A percentile compares a stretch with the other conserved stretches of the same genome.
These are phyloP conservation scores for Halichoerus grypus DNA, from an alignment of 2,113 vertebrate species.

Conservation along the genomic window DNA sequence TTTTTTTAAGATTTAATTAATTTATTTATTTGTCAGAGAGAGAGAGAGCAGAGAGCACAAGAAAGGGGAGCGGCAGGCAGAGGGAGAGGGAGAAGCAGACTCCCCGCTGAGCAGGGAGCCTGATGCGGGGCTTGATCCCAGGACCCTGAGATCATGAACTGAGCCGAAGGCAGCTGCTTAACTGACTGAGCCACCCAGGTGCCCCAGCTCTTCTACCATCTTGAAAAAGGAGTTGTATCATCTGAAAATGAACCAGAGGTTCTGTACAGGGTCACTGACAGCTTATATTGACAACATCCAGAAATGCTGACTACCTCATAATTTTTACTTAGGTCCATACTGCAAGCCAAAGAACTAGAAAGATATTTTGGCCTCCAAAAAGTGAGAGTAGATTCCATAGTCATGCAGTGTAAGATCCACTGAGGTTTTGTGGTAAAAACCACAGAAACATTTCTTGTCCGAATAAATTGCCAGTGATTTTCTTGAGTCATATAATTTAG, in stretches of 20 bases:
- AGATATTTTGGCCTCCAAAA: conserved; percentile 19
- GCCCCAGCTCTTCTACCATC: not conserved
- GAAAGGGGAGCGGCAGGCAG: too few species aligned
- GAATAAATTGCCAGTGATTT: conserved; percentile 53
- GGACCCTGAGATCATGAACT: too few species aligned
- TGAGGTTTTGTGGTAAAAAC: conserved; percentile 76
- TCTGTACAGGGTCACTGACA: not conserved
- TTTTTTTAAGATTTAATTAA: too few species aligned
- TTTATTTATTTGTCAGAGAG: too few species aligned
- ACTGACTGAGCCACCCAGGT: too few species aligned
- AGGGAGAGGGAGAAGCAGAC: too few species aligned
- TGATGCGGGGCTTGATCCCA: too few species aligned
- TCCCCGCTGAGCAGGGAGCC: too few species aligned
- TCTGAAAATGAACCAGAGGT: not conserved
- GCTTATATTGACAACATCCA: not conserved
- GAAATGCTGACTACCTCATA: not conserved
- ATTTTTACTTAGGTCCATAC: conserved; percentile 46
- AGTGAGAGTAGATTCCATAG: not conserved
- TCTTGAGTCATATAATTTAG: conserved; percentile 64
- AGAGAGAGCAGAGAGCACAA: too few species aligned
- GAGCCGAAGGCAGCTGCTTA: too few species aligned
- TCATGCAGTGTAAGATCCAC: conserved; percentile 23
- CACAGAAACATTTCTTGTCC: conserved; percentile 76
- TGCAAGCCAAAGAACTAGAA: not conserved
- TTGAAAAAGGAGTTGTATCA: not conserved